phyloP scores from a whole-genome alignment of 35 echinoderm and acorn worm species.

The Strongylocentrotus purpuratus region DNA sequence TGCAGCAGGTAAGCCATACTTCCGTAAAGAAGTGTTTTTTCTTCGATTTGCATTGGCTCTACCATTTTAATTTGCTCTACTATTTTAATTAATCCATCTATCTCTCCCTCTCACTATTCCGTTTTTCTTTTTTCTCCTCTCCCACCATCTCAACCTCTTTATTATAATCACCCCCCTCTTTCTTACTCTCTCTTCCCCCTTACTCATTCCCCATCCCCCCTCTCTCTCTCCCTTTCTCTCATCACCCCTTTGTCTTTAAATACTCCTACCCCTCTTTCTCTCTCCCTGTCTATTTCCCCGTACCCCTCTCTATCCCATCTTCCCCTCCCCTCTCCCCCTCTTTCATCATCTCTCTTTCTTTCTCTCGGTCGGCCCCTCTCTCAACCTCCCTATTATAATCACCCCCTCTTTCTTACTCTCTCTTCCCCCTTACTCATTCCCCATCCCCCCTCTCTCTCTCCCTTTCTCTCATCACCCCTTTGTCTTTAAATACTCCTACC shows the following conservation, averaged over 20 bases:
- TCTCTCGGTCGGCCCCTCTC: too few species aligned
- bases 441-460: neutral
- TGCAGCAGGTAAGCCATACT: too few species aligned
- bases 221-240: neutral
- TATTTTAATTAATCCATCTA: neutral
- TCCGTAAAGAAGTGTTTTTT: too few species aligned
- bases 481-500: neutral
- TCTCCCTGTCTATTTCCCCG: too few species aligned
- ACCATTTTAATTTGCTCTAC: too few species aligned
- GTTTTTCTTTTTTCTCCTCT: too few species aligned
- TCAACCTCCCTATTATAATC: too few species aligned
- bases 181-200: neutral
- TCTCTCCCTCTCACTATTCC: neutral
- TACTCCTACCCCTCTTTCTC: too few species aligned
- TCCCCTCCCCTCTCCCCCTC: neutral
- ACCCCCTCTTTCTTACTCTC: neutral
- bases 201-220: neutral
- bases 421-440: neutral
- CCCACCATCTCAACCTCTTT: too few species aligned
- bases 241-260: neutral
- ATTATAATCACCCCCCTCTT: too few species aligned
- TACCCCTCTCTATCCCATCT: neutral
- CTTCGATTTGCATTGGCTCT: too few species aligned
- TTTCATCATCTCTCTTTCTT: too few species aligned
- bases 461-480: neutral